phyloP scores from a whole-genome alignment of 2,113 vertebrate genomes.

The Ctenomys sociabilis region DNA sequence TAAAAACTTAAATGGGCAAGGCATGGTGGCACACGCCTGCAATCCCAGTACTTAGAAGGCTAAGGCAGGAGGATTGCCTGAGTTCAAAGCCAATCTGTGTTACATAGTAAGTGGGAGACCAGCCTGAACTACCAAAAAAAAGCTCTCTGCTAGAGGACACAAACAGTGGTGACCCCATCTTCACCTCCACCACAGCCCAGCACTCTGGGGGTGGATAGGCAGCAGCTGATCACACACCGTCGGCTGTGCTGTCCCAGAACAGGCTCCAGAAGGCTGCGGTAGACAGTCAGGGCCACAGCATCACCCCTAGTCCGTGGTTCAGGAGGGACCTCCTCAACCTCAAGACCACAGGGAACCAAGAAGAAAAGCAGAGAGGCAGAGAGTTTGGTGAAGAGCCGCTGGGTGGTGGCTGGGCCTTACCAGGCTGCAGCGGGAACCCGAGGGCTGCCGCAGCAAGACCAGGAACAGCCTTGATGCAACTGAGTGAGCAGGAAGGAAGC shows the following conservation, averaged over 20 bases:
- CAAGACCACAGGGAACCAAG: background rate
- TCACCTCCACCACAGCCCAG: background rate
- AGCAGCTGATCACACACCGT: background rate
- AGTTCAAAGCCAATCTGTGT: background rate
- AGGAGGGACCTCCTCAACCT: background rate
- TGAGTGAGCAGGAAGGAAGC: background rate
- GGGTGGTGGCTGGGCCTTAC: background rate
- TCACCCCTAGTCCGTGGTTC: background rate
- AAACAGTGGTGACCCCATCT: too few relatives aligned
- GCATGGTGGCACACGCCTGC: background rate
- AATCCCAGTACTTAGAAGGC: background rate
- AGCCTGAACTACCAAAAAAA: background rate
- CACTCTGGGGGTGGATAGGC: background rate
- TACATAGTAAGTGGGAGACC: background rate
- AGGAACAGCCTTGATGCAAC: background rate
- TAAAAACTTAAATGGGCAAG: too few relatives aligned
- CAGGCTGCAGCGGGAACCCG: background rate
- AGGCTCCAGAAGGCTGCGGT: background rate
- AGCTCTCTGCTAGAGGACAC: background rate
- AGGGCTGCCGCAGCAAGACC: background rate
- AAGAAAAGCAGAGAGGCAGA: background rate
- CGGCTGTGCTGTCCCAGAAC: fast-evolving
- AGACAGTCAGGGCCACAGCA: background rate
- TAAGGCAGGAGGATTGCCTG: background rate
- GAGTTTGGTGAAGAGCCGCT: too few relatives aligned